Evolutionary conservation across 2,888 invertebrate genomes (phyloP), one percentile per base, ranked within the genome.

Genomic region (Agonopterix alstromeriana): DNA sequence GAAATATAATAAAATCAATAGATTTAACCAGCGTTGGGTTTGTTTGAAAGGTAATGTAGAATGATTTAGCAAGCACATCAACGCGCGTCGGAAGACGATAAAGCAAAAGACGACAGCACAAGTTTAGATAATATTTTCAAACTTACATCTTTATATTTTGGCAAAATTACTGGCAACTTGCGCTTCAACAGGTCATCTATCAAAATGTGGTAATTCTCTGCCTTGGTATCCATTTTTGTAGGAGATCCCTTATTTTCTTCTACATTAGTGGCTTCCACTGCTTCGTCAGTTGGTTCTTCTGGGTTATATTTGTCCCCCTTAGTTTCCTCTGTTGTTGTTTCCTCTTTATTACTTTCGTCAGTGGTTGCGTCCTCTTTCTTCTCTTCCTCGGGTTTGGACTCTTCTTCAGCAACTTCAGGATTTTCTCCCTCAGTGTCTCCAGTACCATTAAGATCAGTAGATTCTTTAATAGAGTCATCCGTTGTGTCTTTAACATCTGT

Each of bases 61-160:
- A 14, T 14, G 2, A 14, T 14, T 14, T n/a, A n/a, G 27, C 5
- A 0, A 27, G 27, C 27, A 27, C 27, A 27, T 27, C 27, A 7
- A 27, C 5, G 27, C 27, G 27, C 27, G 27, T 27, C 27, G 7
- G 5, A 27, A 27, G 27, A 5, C 27, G 27, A 27, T 27, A 27
- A 27, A 27, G 7, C 27, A 27, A 27, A 27, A 27, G 27, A 27
- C 27, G 7, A 17, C 17, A 27, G 27, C 27, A 27, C 27, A 27
- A 27, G 27, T 27, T 27, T 3, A 36, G 43, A 42, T 41, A 12
- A 40, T 1, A 42, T 10, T 42, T 38, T 42, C n/a, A 9, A 46
- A 70, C 74, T 68, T 57, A 81, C 82, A n/a, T 68, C 58, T 46
- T 65, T 60, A 49, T 58, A 68, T 47, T 57, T 72, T 8, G 64